These are phyloP conservation scores for Sander vitreus DNA, from an alignment of 2,113 vertebrate genomes.

Conservation along the genomic window DNA sequence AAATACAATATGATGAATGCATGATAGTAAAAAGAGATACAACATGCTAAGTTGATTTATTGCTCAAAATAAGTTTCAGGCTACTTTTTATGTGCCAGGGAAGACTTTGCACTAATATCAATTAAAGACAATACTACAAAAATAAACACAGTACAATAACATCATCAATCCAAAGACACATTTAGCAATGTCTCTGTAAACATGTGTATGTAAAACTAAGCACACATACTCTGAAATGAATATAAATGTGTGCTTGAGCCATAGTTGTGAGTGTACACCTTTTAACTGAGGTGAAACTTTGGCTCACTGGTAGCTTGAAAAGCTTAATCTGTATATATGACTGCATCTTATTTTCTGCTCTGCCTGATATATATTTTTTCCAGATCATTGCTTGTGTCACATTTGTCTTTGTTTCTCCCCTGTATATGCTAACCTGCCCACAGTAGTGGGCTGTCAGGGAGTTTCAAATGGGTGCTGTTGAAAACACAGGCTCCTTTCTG, in stretches of 20 bases:
- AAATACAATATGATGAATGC: neutral
- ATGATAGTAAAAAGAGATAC: neutral
- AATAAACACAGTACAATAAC: neutral
- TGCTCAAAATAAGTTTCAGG: neutral
- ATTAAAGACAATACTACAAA: neutral
- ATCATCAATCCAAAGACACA: neutral
- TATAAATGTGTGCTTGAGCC: neutral
- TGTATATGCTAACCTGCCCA: slow-evolving; percentile 42
- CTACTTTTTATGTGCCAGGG: neutral
- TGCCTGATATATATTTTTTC: slow-evolving; percentile 22
- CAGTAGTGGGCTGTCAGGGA: slow-evolving; percentile 45
- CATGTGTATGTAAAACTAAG: neutral
- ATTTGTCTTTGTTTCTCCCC: slow-evolving; percentile 42
- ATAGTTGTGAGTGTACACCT: neutral
- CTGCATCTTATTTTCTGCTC: slow-evolving; percentile 25
- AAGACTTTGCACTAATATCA: neutral
- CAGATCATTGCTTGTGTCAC: slow-evolving; percentile 27
- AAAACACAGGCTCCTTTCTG: slow-evolving; percentile 36
- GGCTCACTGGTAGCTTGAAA: neutral
- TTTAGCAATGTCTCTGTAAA: neutral
- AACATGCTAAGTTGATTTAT: neutral
- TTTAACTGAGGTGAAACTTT: slow-evolving; percentile 7
- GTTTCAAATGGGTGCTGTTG: slow-evolving; percentile 46
- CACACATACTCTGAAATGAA: neutral
- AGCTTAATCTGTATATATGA: neutral